Conservation (phyloP, 2,113 vertebrate species). For the Caretta caretta region DNA sequence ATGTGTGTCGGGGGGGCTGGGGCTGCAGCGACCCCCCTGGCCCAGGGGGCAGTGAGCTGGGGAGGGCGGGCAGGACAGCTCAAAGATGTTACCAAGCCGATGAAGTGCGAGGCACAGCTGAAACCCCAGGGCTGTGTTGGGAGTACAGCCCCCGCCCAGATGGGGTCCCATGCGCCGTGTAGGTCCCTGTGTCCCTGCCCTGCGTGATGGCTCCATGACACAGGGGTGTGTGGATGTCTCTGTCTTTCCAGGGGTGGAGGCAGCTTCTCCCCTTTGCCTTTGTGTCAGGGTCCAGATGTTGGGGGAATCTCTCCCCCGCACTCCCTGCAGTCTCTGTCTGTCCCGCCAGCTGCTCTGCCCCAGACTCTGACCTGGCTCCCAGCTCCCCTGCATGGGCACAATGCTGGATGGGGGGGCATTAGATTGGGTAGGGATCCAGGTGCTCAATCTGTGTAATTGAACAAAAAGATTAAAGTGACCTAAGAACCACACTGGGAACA, state of each 20-base stretch:
- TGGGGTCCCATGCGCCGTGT: not conserved
- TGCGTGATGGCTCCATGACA: not conserved
- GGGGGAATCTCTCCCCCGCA: not conserved
- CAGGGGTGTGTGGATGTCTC: not conserved
- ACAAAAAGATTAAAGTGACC: not conserved
- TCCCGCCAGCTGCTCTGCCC: not conserved
- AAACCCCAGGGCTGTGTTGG: not conserved
- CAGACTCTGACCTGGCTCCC: not conserved
- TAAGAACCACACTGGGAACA: not conserved
- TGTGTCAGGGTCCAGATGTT: not conserved
- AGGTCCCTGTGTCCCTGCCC: not conserved
- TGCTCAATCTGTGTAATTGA: not conserved
- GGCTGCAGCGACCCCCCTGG: too few species aligned
- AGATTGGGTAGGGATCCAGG: not conserved
- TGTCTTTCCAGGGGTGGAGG: not conserved
- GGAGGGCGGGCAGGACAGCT: not conserved
- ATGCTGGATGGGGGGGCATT: fast-evolving
- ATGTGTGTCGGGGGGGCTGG: not conserved
- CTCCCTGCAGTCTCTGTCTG: not conserved
- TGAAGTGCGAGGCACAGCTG: not conserved
- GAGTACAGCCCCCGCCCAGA: not conserved
- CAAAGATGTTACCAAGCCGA: not conserved
- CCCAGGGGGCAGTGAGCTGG: not conserved
- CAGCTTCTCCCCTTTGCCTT: not conserved
- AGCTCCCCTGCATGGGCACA: not conserved